A percentile compares a stretch with the other conserved stretches of the same genome.
Evolutionary conservation across 2,888 invertebrate species (phyloP).

Genomic region (Acheta domesticus): DNA sequence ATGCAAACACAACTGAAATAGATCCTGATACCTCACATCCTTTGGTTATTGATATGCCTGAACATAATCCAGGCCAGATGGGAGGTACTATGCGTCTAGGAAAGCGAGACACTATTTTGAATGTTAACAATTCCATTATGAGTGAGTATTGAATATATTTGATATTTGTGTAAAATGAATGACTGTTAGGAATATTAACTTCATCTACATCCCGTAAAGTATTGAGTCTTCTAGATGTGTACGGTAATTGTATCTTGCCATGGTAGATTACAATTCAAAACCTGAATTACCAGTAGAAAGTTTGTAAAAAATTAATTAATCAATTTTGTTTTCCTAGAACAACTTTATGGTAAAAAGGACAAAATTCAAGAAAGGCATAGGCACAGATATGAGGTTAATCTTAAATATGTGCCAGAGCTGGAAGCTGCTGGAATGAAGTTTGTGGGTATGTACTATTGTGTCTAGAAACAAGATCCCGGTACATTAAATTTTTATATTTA

Average conservation of each 20-base stretch:
- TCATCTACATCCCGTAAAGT: too few species aligned
- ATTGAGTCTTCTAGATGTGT: not conserved
- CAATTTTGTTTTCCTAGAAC: conserved; percentile 51
- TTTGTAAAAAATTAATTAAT: not conserved
- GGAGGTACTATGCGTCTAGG: conserved; percentile 99
- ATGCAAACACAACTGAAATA: conserved; percentile 86
- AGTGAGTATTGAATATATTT: conserved; percentile 51
- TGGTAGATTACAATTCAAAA: too few species aligned
- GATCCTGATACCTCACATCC: conserved; percentile 68
- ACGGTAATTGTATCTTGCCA: too few species aligned
- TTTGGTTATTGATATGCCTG: conserved; percentile 97
- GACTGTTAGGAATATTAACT: too few species aligned
- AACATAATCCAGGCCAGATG: conserved; percentile 87
- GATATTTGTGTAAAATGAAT: too few species aligned
- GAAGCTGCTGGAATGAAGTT: conserved; percentile 83
- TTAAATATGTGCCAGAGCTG: conserved; percentile 71
- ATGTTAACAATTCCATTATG: conserved; percentile 55
- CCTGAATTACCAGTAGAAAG: too few species aligned
- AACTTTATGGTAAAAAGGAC: conserved; percentile 73
- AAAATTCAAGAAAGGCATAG: conserved; percentile 91
- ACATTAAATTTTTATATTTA: too few species aligned
- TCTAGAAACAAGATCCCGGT: too few species aligned
- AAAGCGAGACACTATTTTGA: conserved; percentile 81
- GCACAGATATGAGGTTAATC: conserved; percentile 97
- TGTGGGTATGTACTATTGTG: conserved; percentile 59